Evolutionary conservation across 2,113 vertebrate species (phyloP).

Genomic region (Sclerurus mexicanus): DNA sequence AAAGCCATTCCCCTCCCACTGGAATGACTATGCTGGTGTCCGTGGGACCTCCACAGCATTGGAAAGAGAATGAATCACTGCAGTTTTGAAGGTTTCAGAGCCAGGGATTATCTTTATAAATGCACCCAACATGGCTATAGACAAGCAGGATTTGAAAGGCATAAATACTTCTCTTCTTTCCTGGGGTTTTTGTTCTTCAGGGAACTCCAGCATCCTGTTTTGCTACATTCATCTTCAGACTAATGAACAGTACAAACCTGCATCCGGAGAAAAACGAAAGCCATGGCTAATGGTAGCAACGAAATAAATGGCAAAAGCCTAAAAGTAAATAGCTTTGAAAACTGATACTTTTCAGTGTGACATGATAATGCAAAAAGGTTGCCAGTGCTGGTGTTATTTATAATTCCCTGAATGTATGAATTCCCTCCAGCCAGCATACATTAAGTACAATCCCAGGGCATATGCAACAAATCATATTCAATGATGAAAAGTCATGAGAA

Average conservation of each 20-base stretch:
- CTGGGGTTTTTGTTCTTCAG: not conserved
- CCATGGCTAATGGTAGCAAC: not conserved
- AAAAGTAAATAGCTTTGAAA: constrained; percentile 15
- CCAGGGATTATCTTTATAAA: not conserved
- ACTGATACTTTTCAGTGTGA: not conserved
- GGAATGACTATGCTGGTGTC: not conserved
- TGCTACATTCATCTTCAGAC: not conserved
- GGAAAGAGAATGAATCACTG: constrained; percentile 5
- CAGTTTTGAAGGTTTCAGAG: not conserved
- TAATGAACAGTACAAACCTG: not conserved
- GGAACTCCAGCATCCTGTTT: not conserved
- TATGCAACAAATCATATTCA: constrained; percentile 48
- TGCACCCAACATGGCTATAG: not conserved
- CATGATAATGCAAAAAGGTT: not conserved
- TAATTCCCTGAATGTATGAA: not conserved
- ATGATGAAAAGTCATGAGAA: constrained; percentile 18
- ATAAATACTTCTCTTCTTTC: not conserved
- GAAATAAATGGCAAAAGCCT: not conserved
- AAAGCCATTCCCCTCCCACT: not conserved
- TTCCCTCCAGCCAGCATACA: constrained; percentile 32
- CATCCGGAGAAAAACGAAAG: not conserved
- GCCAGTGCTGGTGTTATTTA: not conserved
- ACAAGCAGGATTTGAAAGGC: not conserved
- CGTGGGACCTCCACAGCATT: not conserved
- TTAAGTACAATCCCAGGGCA: constrained; percentile 4